Percentiles rank a stretch among this genome's conserved stretches.
Conservation (phyloP, 2,113 vertebrate species). For the Phainopepla nitens region DNA sequence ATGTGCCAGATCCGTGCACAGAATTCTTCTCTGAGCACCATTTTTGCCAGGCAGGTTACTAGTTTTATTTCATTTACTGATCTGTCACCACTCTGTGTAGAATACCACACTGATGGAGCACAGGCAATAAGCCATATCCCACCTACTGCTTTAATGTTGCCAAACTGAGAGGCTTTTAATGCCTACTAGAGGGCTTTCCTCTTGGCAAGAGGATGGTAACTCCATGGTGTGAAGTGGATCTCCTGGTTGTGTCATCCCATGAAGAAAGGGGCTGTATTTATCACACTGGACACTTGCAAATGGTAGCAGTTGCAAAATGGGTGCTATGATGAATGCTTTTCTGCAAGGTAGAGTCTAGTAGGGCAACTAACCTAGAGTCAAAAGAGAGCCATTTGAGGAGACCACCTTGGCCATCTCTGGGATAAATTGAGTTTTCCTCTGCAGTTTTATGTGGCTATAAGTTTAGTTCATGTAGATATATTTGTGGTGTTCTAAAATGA, state of each 20-base stretch:
- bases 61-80: not conserved
- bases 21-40: not conserved
- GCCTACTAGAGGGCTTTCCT: not conserved
- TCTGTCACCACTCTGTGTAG: not conserved
- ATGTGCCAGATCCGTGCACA: not conserved
- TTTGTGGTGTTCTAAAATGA: not conserved
- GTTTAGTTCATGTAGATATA: not conserved
- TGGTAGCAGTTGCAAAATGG: not conserved
- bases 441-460: not conserved
- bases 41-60: not conserved
- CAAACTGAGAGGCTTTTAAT: not conserved
- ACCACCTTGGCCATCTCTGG: not conserved
- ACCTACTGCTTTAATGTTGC: not conserved
- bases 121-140: not conserved
- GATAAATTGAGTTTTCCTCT: not conserved
- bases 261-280: not conserved
- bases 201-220: not conserved
- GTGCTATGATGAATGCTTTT: not conserved
- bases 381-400: not conserved
- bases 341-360: not conserved
- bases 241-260: not conserved
- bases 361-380: not conserved
- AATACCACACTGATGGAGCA: rapidly evolving
- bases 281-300: not conserved
- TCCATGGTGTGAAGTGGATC: not conserved